Evolutionary conservation across 2,113 vertebrate species (phyloP).

Genomic region (Myotis yumanensis): DNA sequence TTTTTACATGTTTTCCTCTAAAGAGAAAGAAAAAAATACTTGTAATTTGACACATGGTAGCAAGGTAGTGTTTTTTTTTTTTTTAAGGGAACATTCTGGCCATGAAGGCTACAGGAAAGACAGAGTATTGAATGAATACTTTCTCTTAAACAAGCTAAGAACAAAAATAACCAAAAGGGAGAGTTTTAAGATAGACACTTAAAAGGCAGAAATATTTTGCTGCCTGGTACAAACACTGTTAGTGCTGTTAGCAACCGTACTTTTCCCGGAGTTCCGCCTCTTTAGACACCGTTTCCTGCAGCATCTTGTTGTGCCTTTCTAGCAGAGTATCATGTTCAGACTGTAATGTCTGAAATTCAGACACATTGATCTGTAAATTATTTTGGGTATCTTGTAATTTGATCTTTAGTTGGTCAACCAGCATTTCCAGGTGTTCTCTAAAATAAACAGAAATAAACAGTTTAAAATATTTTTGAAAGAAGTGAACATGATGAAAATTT

Average conservation of each 20-base stretch:
- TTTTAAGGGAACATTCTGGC: neutral
- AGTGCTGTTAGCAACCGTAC: conserved; percentile 76
- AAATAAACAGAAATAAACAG: conserved; percentile 10
- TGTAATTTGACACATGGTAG: neutral
- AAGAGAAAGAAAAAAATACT: neutral
- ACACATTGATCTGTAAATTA: conserved; percentile 85
- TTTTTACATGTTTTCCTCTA: neutral
- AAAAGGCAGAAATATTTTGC: neutral
- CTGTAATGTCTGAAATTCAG: conserved; percentile 93
- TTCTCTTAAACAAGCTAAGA: neutral
- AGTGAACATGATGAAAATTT: conserved; percentile 23
- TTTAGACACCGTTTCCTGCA: conserved; percentile 94
- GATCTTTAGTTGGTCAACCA: conserved; percentile 91
- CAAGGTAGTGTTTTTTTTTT: neutral
- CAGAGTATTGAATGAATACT: neutral
- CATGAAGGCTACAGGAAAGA: neutral
- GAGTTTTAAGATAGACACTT: neutral
- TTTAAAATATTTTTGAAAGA: neutral
- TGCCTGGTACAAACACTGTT: neutral
- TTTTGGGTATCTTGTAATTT: conserved; percentile 92
- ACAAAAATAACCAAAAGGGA: neutral
- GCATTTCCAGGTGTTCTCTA: conserved; percentile 90
- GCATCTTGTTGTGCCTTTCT: conserved; percentile 96
- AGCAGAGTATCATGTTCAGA: conserved; percentile 92
- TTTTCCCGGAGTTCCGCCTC: conserved; percentile 97